A percentile compares a stretch with the other conserved stretches of the same genome.
Conservation (phyloP, 64 coral and sea anemone genomes). For the Exaiptasia diaphana region DNA sequence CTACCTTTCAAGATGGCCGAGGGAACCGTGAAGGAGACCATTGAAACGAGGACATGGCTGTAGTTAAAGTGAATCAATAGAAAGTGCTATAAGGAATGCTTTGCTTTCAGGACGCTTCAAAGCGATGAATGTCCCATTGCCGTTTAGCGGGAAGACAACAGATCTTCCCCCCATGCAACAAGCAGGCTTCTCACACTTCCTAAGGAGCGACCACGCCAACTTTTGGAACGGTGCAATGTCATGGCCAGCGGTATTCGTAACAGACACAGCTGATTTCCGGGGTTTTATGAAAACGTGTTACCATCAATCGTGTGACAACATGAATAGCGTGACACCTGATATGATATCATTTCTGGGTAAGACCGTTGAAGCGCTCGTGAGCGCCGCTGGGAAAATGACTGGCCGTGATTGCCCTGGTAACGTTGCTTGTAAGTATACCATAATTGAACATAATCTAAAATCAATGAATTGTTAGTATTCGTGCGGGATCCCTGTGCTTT, state of each 20-base stretch:
- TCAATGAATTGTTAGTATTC: no score
- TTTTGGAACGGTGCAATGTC: constrained; percentile 48
- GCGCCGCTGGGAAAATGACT: background rate
- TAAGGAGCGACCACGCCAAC: constrained; percentile 37
- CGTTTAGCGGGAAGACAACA: background rate
- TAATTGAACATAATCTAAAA: no score
- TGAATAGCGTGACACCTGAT: constrained; percentile 10
- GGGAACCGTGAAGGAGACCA: no score
- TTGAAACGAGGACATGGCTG: no score
- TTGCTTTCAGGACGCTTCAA: background rate
- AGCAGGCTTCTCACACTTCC: background rate
- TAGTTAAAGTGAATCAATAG: no score
- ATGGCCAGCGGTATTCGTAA: constrained; percentile 43
- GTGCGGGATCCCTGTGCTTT: no score
- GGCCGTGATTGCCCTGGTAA: background rate
- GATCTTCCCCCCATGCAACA: background rate
- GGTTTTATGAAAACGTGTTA: constrained; percentile 51
- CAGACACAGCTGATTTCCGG: constrained; percentile 52
- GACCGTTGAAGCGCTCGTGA: constrained; percentile 16
- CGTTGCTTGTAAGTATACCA: no score
- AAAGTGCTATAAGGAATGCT: no score
- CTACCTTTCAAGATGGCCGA: no score
- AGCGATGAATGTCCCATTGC: background rate
- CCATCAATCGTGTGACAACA: constrained; percentile 44
- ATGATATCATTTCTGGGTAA: constrained; percentile 27